Evolutionary conservation across 2,888 invertebrate genomes (phyloP), one percentile per base, ranked within the genome.

Genomic region (Caenorhabditis auriculariae): DNA sequence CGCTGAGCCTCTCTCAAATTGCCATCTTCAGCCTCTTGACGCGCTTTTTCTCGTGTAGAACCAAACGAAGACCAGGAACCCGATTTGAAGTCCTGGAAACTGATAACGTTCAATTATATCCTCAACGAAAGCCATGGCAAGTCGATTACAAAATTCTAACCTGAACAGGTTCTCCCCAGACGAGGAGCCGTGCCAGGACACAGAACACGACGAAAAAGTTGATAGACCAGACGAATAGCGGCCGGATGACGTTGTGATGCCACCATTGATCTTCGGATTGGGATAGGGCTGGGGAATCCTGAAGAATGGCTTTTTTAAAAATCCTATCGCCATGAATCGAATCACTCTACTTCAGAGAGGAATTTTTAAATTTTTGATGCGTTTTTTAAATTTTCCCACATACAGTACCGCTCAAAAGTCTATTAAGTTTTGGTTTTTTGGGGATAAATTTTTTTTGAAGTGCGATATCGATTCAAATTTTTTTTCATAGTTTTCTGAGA

Each of bases 1-100:
- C 77, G 56, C 44, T 75, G 75, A 2, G 78, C 80, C 29, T 80
- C 80, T 50, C 67, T 72, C 60, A 71, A 53, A 56, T 77, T 78
- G 23, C 74, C 71, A 19, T 60, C 54, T 23, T 52, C 60, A n/a
- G 75, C 43, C 41, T 72, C 71, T 9, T 42, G 50, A 39, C 56
- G 44, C 6, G 80, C 80, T 46, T 66, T 57, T 27, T 75, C 60
- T 39, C 72, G 54, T 5, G 69, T 56, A 2, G 68, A 52, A 7
- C 72, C 49, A 45, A 80, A 79, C 9, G 63, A 57, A 15, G 51
- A 60, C 79, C 79, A 79, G 4, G 76, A 52, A 0, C 56, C 51
- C 6, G 74, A 74, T 42, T 67, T 69, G 49, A 73, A 62, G 41
- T 73, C 73, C 47, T 62, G 48, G 9, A 60, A 51, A 41, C 17